Evolutionary conservation across 1,140 invertebrate genomes (phyloP), one percentile per base, ranked within the genome.

Genomic region (Pristionchus pacificus): DNA sequence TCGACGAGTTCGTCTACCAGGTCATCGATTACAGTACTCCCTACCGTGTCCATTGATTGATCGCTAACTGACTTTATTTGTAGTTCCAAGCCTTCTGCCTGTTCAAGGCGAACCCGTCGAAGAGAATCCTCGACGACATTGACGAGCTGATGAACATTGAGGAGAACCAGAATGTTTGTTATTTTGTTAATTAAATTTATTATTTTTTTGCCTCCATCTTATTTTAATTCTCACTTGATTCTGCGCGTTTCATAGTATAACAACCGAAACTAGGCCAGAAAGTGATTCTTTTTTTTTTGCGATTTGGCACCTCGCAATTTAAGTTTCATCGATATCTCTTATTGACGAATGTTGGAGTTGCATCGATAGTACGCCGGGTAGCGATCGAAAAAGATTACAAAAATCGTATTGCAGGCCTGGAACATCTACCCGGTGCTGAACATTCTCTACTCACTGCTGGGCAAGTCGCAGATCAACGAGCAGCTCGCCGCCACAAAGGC

Each of bases 391-490:
- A n/a, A n/a, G n/a, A n/a, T n/a, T n/a, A n/a, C n/a, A n/a, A n/a
- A n/a, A n/a, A n/a, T n/a, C n/a, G n/a, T 67, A n/a, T 71, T 77
- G 1, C 74, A 87, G 86, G 90, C 95, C 1, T 99, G 96, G 95
- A 97, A 97, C 88, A 93, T 98, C 25, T 89, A 98, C 29, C 95
- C 93, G 83, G 93, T 99, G 27, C 87, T 98, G 14, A 99, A 98
- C 87, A 96, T 98, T 55, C 87, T 98, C 31, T 95, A 98, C 84
- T 97, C 94, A 13, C 87, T 98, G 57, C 93, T 98, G 3, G 94
- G 97, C 77, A 98, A 98, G 85, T 97, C 94, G 0, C 97, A 97
- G 84, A 98, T 99, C 77, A 98, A 98, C 84, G 90, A 91, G 76
- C 96, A 99, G 84, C 86, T 99, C 71, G 93, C 97, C 86, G 93